Percentiles rank a stretch among this genome's conserved stretches.
Conservation (phyloP, 2,797 vertebrate species). For the Chanos chanos region DNA sequence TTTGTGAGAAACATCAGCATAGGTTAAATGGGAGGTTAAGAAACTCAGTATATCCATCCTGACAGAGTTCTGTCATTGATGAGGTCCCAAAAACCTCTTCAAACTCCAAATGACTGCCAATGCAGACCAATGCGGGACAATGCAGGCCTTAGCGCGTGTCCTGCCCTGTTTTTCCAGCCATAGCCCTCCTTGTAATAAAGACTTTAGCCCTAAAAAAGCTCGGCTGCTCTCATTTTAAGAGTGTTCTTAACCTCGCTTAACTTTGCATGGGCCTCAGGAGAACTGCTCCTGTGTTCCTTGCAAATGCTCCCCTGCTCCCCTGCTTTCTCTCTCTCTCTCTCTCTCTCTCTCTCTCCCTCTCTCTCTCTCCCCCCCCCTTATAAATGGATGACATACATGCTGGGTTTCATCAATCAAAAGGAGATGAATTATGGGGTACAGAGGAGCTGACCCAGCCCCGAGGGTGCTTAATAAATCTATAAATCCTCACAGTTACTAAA, state of each 20-base stretch:
- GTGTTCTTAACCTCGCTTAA: conserved; percentile 57
- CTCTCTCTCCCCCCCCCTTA: conserved; percentile 27
- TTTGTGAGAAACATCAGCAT: too few relatives aligned
- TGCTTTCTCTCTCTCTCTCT: conserved; percentile 19
- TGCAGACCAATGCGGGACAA: background rate
- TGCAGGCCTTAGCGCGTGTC: background rate
- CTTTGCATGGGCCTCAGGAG: conserved; percentile 45
- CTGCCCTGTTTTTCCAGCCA: conserved; percentile 29
- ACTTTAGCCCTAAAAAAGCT: conserved; percentile 46
- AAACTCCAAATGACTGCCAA: background rate
- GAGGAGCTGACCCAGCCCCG: conserved; percentile 43
- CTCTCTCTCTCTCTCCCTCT: conserved; percentile 19
- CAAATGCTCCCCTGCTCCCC: conserved; percentile 29
- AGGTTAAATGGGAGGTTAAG: too few relatives aligned
- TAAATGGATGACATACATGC: conserved; percentile 48
- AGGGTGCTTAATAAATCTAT: conserved; percentile 53
- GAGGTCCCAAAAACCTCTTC: too few relatives aligned
- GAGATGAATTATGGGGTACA: conserved; percentile 52
- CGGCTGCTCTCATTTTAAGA: conserved; percentile 49
- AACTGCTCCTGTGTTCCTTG: conserved; percentile 36
- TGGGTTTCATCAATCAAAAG: conserved; percentile 50
- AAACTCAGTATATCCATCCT: too few relatives aligned
- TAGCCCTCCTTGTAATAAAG: conserved; percentile 25
- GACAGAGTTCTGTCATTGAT: too few relatives aligned
- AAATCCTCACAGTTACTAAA: conserved; percentile 47